Base-by-base conservation (phyloP, 2,797 vertebrate species). In the Mus minutoides region DNA sequence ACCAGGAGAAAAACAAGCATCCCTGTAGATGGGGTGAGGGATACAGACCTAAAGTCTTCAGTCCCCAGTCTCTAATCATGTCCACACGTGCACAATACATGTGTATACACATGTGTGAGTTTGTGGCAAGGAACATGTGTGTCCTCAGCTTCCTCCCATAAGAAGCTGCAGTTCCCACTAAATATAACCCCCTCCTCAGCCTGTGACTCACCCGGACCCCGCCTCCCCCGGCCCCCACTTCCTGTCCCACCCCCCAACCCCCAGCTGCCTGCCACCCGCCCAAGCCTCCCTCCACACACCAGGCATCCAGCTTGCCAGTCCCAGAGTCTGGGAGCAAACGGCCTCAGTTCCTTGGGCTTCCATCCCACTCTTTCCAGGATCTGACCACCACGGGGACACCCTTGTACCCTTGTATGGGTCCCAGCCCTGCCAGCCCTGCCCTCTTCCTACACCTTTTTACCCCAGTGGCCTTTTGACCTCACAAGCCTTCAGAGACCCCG, bases 181-280 rank as follows among this genome's bases (percentile, higher is more conserved):
- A 97, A 97, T 97, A 97, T 97, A 97, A 97, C 97, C 97, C 97
- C 97, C 97, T 97, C 97, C 97, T 96, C 97, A 97, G 96, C 95
- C 94, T 93, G 97, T 97, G 97, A 97, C 96, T 97, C 97, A 97
- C 96, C 31, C 85, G 5, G 97, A 97, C 96, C 97, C 96, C 94
- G 97, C 97, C 95, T 97, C 95, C 83, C 96, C 91, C 97, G 56
- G 97, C 97, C 96, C 95, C 96, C 97, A 97, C 97, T 97, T 97
- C 97, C 97, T 97, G 97, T 97, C 97, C 97, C 94, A 96, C 96
- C 93, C 91, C 94, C 94, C 94, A 97, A 1, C 97, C 95, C 96
- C 96, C 97, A 97, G 96, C 95, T 97, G 97, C 97, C 93, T 97
- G 96, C 97, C 95, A 95, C 95, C 95, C 92, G 93, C 96, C 97